Percentiles rank a stretch among this genome's conserved stretches.
These are phyloP conservation scores for Lithophane ornitopus DNA, from an alignment of 2,888 invertebrate species.

Conservation along the genomic window DNA sequence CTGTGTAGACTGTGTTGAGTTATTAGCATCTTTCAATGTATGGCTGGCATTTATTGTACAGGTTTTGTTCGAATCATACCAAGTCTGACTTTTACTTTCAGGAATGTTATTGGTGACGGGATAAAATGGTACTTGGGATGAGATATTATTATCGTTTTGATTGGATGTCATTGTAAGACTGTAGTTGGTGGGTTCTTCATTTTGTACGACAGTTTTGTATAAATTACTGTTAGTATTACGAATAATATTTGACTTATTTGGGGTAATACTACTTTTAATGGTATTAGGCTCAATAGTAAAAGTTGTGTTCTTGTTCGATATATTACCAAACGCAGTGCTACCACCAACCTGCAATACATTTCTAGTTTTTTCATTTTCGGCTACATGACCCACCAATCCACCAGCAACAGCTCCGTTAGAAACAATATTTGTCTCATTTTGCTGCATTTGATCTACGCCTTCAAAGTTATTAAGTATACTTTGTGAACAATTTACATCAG, in stretches of 20 bases:
- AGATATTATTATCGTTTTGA: not conserved
- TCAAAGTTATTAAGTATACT: constrained; percentile 56
- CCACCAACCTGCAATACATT: no score
- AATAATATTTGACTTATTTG: not conserved
- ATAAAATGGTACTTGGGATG: not conserved
- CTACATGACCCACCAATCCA: not conserved
- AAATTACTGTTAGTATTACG: not conserved
- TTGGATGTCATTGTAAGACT: not conserved
- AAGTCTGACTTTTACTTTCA: constrained; percentile 4
- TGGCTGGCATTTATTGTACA: constrained; percentile 11
- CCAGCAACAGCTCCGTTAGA: not conserved
- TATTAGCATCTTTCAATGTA: not conserved
- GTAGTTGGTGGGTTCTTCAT: not conserved
- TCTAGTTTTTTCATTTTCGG: not conserved
- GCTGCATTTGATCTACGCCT: not conserved
- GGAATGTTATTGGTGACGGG: not conserved
- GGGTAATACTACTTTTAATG: accelerated
- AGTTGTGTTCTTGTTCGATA: not conserved
- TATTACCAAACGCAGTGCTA: not conserved
- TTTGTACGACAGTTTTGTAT: not conserved
- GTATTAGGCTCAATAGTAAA: not conserved
- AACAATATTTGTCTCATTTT: constrained; percentile 7
- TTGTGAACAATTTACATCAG: constrained; percentile 68
- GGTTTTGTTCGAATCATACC: constrained; percentile 12
- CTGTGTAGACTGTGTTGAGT: not conserved